Percentiles rank a stretch among this genome's conserved stretches.
Evolutionary conservation across 2,113 vertebrate genomes (phyloP).

Genomic region (Macroglossus sobrinus): DNA sequence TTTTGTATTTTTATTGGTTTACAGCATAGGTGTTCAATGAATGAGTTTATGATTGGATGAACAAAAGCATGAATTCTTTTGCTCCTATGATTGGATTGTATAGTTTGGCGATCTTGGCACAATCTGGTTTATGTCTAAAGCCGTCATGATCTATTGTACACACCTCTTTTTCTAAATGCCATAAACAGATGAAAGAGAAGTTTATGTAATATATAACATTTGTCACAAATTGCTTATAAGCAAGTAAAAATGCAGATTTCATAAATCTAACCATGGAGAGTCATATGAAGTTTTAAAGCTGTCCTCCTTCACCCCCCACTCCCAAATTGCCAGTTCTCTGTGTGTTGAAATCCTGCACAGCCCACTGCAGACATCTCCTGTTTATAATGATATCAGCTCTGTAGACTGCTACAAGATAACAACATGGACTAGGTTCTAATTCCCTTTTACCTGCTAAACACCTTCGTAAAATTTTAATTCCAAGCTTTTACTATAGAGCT

Average conservation of each 20-base stretch:
- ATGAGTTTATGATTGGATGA: neutral
- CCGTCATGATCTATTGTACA: neutral
- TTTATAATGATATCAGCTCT: neutral
- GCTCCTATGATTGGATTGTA: neutral
- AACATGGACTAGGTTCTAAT: neutral
- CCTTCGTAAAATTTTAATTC: neutral
- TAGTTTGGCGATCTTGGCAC: neutral
- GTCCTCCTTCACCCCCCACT: fast-evolving
- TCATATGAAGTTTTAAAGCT: neutral
- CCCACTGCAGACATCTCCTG: neutral
- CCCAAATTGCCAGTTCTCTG: neutral
- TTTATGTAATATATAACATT: neutral
- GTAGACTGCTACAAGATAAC: neutral
- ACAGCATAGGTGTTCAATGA: neutral
- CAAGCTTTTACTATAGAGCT: neutral
- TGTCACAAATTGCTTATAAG: conserved; percentile 15
- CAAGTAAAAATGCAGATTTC: neutral
- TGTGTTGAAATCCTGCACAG: neutral
- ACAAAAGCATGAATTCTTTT: neutral
- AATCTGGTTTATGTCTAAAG: neutral
- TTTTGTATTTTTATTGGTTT: neutral
- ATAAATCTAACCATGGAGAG: neutral
- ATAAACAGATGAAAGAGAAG: neutral
- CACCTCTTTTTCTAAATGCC: neutral
- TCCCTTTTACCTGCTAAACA: neutral